Base-by-base conservation (phyloP, 2,113 vertebrate genomes). In the Synchiropus splendidus region DNA sequence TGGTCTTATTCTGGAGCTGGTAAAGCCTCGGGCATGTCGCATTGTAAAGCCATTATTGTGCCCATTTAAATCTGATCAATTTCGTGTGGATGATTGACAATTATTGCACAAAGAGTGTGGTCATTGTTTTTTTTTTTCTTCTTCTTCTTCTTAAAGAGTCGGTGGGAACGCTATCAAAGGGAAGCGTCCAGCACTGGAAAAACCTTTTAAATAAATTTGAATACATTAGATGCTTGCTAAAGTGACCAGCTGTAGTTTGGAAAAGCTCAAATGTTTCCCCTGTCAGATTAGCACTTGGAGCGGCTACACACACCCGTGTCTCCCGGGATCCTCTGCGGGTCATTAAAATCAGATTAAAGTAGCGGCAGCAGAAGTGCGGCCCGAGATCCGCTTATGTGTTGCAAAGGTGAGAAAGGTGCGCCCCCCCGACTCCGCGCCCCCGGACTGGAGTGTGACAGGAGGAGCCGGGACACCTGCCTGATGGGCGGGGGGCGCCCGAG, bases 341-440 rank as follows among this genome's bases (percentile, higher is more conserved):
- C 72, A 82, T 84, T 86, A 82, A 82, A 86, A 84, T 47, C 72
- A 83, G 84, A 84, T 83, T 84, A 86, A 73, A 63, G 70, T 75
- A 54, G 71, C 60, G 31, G 67, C 64, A 69, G 36, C 80, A 27
- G 21, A 27, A 63, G 73, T 61, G 58, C 38, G 77, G 14, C 58
- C 56, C 52, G 13, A 55, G 64, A 58, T 51, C 61, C 21, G 67
- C 70, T 77, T 68, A 77, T 72, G 66, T 63, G 68, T 37, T 41
- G 77, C 68, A 69, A 61, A 77, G 68, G 74, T 76, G 64, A 74
- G 59, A 54, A 54, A 55, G 61, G 66, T 43, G 57, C 47, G 33
- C 5, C 51, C 42, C 62, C 13, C 35, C 33, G 6, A 32, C 16
- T 31, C 31, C n/a, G 13, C 34, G 30, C 16, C 32, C 43, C 30